These are phyloP conservation scores for Protonemura montana DNA, from an alignment of 2,888 invertebrate genomes.

Conservation along the genomic window DNA sequence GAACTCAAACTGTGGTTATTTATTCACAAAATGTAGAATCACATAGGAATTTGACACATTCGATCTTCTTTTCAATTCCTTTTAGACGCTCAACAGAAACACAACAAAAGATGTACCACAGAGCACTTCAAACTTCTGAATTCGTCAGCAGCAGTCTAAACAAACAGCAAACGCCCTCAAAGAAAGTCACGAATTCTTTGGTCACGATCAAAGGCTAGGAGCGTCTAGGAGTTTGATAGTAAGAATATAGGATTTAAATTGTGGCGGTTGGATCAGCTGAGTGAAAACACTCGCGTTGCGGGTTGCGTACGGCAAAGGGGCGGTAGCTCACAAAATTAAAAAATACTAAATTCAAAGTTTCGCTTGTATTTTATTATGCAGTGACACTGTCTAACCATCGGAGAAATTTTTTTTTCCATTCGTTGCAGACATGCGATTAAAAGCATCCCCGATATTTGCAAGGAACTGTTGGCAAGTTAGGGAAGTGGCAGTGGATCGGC, in stretches of 20 bases:
- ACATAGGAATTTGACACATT: no score
- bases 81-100: no score
- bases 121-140: no score
- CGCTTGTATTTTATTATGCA: background rate
- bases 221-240: no score
- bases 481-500: background rate
- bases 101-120: no score
- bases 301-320: background rate
- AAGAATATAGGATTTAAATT: background rate
- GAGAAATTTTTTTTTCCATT: background rate
- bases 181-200: no score
- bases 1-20: no score
- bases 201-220: no score
- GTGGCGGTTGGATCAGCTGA: background rate
- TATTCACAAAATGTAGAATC: no score
- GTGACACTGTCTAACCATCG: background rate
- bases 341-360: background rate
- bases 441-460: background rate
- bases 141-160: no score
- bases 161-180: no score
- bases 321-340: background rate
- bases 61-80: no score
- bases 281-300: background rate
- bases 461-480: background rate
- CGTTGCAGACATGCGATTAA: background rate